Evolutionary conservation across 1,140 invertebrate species (phyloP), one percentile per base, ranked within the genome.

Genomic region (Zaprionus africanus): DNA sequence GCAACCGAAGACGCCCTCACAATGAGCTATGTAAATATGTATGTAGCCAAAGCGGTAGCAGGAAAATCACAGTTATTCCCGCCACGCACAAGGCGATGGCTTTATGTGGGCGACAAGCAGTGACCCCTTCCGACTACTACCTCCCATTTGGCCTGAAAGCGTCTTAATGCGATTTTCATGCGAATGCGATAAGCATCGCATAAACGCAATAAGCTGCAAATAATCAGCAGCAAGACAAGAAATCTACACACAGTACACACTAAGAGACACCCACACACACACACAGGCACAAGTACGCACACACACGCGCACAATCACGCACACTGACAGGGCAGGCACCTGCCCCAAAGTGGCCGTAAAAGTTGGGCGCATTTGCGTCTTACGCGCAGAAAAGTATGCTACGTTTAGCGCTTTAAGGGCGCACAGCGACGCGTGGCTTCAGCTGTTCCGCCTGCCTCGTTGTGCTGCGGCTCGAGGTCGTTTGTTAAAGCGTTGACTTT

Each of bases 121-220:
- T 36, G 41, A 13, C 46, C 11, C 64, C 46, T n/a, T 72, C 46
- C 19, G 11, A 11, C 46, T 7, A 2, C 6, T 3, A 5, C 9
- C 5, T 1, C 43, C 19, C 12, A n/a, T 24, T 51, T 19, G 19
- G 9, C 46, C 11, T 15, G 49, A 62, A 72, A 78, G 54, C 54
- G 43, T 75, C 70, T 70, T 87, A 87, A 84, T 76, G 84, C 85
- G 78, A 88, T 88, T 88, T 84, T 81, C 75, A 76, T 79, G 84
- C 74, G 84, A 88, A 79, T 79, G 84, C 74, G 84, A 87, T 88
- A 88, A 87, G 74, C 84, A 63, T 79, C 73, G 81, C 83, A 87
- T 87, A 83, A 87, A 70, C 69, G 83, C 83, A 80, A 78, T 86
- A 87, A 87, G 81, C 84, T 73, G 79, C 78, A 87, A 84, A 84